These are phyloP conservation scores for Zoroaster sp. DNA, from an alignment of 53 echinoderm and acorn worm genomes.

Conservation along the genomic window DNA sequence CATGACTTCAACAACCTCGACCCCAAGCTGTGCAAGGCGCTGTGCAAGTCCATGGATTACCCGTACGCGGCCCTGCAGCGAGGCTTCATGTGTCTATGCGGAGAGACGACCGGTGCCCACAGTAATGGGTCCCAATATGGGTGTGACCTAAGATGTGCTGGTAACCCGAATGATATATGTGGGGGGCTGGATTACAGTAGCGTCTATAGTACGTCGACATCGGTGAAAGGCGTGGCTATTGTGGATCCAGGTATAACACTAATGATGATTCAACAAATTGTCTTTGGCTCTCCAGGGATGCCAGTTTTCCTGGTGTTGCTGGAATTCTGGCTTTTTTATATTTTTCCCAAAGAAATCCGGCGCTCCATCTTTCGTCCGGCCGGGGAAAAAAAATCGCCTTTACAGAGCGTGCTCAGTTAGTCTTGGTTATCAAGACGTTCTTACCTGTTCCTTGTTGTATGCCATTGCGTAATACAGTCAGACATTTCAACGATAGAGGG, in stretches of 20 bases:
- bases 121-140: slow-evolving; percentile 54
- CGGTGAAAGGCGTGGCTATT: slow-evolving; percentile 66
- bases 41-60: slow-evolving; percentile 68
- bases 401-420: too few relatives aligned
- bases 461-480: too few relatives aligned
- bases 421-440: too few relatives aligned
- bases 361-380: too few relatives aligned
- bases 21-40: slow-evolving; percentile 68
- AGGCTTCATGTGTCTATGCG: slow-evolving; percentile 69
- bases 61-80: slow-evolving; percentile 68
- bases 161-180: slow-evolving; percentile 61
- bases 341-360: too few relatives aligned
- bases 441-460: not conserved
- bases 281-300: not conserved
- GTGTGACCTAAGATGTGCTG: slow-evolving; percentile 63
- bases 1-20: slow-evolving; percentile 64
- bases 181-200: slow-evolving; percentile 66
- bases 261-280: too few relatives aligned
- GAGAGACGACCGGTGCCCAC: slow-evolving; percentile 37
- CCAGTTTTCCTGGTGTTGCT: not conserved
- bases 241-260: slow-evolving; percentile 66
- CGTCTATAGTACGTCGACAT: slow-evolving; percentile 68
- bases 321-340: too few relatives aligned
- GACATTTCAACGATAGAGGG: too few relatives aligned
- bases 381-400: too few relatives aligned